These are phyloP conservation scores for Vulpes ferrilata DNA, from an alignment of 2,113 vertebrate species.

Conservation along the genomic window DNA sequence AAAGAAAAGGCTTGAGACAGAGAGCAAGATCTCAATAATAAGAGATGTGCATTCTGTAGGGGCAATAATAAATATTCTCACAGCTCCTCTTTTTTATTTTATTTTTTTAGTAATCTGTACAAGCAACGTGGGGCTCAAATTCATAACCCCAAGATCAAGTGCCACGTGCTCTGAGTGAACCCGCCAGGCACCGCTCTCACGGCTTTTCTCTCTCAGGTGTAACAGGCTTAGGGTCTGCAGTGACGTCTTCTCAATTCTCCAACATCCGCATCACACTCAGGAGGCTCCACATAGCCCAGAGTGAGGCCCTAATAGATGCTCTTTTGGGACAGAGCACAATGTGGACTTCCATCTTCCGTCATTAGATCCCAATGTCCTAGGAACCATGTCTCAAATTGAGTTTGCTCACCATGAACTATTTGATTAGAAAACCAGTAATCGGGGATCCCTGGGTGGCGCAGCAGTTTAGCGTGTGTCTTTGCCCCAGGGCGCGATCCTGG, in stretches of 20 bases:
- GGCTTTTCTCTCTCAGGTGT: not conserved
- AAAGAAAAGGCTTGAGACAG: not conserved
- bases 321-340: no score
- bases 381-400: not conserved
- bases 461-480: no score
- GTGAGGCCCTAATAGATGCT: no score
- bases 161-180: not conserved
- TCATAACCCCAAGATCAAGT: not conserved
- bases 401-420: not conserved
- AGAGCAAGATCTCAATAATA: not conserved
- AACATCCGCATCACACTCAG: not conserved
- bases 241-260: not conserved
- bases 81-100: not conserved
- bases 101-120: no score
- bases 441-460: no score
- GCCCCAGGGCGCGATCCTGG: no score
- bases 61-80: not conserved
- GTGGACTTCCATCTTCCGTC: not conserved
- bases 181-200: not conserved
- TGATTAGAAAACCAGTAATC: not conserved
- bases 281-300: not conserved
- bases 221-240: not conserved
- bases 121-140: not conserved
- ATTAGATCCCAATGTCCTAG: not conserved
- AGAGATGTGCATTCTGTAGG: not conserved